Percentiles rank a stretch among this genome's conserved stretches.
Evolutionary conservation across 2,797 vertebrate species (phyloP).

Genomic region (Streptopelia turtur): DNA sequence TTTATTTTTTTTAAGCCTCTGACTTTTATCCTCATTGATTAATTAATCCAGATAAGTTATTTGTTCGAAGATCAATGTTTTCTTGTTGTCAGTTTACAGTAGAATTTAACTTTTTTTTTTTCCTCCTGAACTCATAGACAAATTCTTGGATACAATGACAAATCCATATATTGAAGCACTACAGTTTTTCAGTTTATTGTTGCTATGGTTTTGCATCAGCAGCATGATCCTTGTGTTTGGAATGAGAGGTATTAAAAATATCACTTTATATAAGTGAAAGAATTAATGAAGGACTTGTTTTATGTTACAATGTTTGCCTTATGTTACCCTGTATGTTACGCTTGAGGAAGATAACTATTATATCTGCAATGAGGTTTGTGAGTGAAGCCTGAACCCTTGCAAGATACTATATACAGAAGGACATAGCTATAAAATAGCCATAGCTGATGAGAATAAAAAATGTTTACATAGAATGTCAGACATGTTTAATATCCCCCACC

Average conservation of each 20-base stretch:
- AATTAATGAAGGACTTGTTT: background rate
- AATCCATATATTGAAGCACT: conserved; percentile 11
- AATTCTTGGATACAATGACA: background rate
- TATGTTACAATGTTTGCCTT: background rate
- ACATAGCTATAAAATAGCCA: background rate
- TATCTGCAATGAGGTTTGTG: background rate
- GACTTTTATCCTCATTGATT: background rate
- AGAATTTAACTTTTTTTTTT: background rate
- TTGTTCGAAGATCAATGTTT: background rate
- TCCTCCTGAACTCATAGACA: background rate
- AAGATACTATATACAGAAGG: background rate
- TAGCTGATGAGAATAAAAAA: conserved; percentile 24
- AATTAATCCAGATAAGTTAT: conserved; percentile 15
- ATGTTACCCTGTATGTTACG: background rate
- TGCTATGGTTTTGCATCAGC: background rate
- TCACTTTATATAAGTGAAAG: background rate
- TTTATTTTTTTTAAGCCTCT: background rate
- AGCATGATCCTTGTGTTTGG: background rate
- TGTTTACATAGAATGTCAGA: background rate
- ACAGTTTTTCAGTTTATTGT: background rate
- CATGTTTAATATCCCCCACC: conserved; percentile 36
- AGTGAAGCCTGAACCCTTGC: background rate
- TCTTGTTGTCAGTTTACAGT: background rate
- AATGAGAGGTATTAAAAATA: background rate
- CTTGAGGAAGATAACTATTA: background rate